Conservation (phyloP, 1,140 invertebrate genomes). For the Bombus waltoni region DNA sequence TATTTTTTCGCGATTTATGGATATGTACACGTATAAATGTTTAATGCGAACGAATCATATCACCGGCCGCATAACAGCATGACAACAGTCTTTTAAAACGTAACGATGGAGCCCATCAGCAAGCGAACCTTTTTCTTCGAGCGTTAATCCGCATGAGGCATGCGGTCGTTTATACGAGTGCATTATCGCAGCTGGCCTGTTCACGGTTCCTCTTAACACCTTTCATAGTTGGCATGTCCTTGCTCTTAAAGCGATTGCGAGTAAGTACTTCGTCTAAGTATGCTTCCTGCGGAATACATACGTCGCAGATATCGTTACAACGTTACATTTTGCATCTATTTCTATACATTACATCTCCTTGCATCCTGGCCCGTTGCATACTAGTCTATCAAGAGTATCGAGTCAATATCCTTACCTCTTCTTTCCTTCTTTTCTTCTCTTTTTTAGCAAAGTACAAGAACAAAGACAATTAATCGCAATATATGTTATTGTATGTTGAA, state of each 20-base stretch:
- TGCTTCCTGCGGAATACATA: conserved; percentile 66
- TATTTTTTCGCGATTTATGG: conserved; percentile 64
- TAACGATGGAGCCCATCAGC: conserved; percentile 37
- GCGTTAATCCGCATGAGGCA: conserved; percentile 52
- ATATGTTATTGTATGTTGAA: not conserved
- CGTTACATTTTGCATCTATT: conserved; percentile 39
- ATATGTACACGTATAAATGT: conserved; percentile 45
- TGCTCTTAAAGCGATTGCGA: conserved; percentile 72
- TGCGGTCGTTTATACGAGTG: conserved; percentile 54
- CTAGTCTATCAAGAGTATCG: conserved; percentile 38
- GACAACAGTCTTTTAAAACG: conserved; percentile 65
- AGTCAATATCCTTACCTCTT: not conserved
- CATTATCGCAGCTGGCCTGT: conserved; percentile 68
- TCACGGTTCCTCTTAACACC: conserved; percentile 66
- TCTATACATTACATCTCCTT: conserved; percentile 34
- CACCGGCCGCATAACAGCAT: conserved; percentile 49
- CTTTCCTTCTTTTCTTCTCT: not conserved
- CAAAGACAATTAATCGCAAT: not conserved
- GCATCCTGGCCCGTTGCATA: conserved; percentile 48
- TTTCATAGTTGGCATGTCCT: conserved; percentile 69
- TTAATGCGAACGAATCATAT: conserved; percentile 71
- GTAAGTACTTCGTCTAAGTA: conserved; percentile 75
- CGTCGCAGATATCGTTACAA: conserved; percentile 68
- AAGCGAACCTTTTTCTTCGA: conserved; percentile 12
- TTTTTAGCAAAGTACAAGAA: not conserved